Conservation (phyloP, 2,797 vertebrate species). For the Microtus obscurus region DNA sequence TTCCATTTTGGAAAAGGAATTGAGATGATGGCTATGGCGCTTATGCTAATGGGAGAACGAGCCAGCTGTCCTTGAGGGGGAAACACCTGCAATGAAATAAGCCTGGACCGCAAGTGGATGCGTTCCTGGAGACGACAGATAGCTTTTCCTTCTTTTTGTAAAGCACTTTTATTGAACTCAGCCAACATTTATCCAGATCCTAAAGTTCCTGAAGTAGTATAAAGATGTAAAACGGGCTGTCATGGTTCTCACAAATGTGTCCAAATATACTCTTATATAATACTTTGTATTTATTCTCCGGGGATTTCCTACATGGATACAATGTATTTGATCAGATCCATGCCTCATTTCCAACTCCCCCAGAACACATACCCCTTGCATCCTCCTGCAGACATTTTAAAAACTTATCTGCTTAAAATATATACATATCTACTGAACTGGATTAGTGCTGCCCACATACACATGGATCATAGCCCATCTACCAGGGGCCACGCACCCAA, state of each 20-base stretch:
- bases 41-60: neutral
- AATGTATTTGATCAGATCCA: neutral
- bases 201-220: neutral
- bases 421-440: neutral
- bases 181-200: conserved; percentile 29
- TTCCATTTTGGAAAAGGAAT: conserved; percentile 50
- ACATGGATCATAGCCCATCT: neutral
- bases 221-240: neutral
- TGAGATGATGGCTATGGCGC: conserved; percentile 41
- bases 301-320: neutral
- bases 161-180: conserved; percentile 26
- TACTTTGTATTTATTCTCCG: neutral
- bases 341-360: neutral
- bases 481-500: neutral
- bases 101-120: neutral
- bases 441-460: neutral
- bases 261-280: neutral
- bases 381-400: neutral
- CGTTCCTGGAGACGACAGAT: neutral
- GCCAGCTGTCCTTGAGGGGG: neutral
- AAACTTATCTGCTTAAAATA: neutral
- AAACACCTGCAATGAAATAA: neutral
- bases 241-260: neutral
- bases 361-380: neutral
- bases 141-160: neutral